These are phyloP conservation scores for Halichoeres trimaculatus DNA, from an alignment of 2,113 vertebrate species.

Conservation along the genomic window DNA sequence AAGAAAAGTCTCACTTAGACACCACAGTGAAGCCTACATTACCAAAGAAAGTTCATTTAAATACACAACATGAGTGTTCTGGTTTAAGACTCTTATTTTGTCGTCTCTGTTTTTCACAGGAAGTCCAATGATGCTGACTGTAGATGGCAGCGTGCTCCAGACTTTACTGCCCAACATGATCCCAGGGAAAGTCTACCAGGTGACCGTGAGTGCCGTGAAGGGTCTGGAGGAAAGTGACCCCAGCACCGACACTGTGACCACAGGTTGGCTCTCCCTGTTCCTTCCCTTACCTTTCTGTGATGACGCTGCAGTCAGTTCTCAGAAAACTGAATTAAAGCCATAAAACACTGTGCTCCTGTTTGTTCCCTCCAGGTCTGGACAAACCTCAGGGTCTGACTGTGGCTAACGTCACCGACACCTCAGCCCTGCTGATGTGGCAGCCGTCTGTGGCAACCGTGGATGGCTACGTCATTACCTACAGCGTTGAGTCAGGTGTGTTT, in stretches of 20 bases:
- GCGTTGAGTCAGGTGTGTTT: conserved; percentile 83
- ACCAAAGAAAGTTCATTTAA: no score
- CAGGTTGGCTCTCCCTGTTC: conserved; percentile 82
- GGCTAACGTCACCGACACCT: conserved; percentile 89
- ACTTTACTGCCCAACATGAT: conserved; percentile 83
- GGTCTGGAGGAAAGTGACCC: conserved; percentile 94
- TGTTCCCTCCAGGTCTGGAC: conserved; percentile 86
- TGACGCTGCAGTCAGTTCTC: not conserved
- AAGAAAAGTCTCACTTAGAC: no score
- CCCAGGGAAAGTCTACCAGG: conserved; percentile 87
- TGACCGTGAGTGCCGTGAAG: conserved; percentile 88
- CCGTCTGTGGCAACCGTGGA: conserved; percentile 91
- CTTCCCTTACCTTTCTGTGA: not conserved
- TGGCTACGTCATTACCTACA: conserved; percentile 90
- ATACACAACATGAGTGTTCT: no score
- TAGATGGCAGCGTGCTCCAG: conserved; percentile 85
- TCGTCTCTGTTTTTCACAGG: conserved; percentile 77
- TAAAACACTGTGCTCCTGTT: not conserved
- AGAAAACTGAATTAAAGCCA: not conserved
- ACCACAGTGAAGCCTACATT: no score
- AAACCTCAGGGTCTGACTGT: conserved; percentile 86
- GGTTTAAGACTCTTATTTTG: not conserved
- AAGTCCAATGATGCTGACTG: conserved; percentile 78
- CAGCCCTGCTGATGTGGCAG: conserved; percentile 91
- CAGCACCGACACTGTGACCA: conserved; percentile 85